These are phyloP conservation scores for Coenonympha arcania DNA, from an alignment of 2,888 invertebrate species.

Conservation along the genomic window DNA sequence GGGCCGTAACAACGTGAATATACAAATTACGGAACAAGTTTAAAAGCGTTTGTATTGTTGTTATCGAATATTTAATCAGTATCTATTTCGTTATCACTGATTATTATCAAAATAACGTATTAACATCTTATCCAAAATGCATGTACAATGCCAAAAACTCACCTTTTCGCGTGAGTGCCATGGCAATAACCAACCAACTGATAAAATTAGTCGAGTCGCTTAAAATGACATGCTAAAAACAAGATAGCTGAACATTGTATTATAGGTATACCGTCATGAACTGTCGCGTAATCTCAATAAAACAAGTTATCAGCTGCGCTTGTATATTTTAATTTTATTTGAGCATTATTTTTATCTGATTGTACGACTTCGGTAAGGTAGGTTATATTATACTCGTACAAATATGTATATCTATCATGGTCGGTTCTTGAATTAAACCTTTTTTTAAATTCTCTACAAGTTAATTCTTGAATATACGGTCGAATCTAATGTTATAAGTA, in stretches of 20 bases:
- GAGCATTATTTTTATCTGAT: not conserved
- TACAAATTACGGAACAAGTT: no score
- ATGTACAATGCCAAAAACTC: slow-evolving; percentile 17
- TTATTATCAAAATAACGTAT: not conserved
- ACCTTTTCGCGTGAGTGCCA: slow-evolving; percentile 30
- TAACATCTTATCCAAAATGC: not conserved
- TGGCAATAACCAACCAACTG: slow-evolving; percentile 17
- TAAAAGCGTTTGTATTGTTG: no score
- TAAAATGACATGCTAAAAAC: not conserved
- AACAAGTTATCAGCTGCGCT: not conserved
- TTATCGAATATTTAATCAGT: no score
- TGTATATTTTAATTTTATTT: not conserved
- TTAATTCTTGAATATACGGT: no score
- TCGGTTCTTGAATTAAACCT: no score
- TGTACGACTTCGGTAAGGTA: not conserved
- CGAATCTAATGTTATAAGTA: no score
- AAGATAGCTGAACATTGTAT: not conserved
- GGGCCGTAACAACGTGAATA: no score
- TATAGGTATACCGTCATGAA: not conserved
- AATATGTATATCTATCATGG: no score
- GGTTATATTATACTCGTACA: no score
- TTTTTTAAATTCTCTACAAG: no score
- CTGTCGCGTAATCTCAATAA: not conserved
- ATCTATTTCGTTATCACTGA: not conserved
- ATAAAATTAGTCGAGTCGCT: slow-evolving; percentile 6